Base-by-base conservation (phyloP, 2,888 invertebrate species). In the Lepeophtheirus nordmannii region DNA sequence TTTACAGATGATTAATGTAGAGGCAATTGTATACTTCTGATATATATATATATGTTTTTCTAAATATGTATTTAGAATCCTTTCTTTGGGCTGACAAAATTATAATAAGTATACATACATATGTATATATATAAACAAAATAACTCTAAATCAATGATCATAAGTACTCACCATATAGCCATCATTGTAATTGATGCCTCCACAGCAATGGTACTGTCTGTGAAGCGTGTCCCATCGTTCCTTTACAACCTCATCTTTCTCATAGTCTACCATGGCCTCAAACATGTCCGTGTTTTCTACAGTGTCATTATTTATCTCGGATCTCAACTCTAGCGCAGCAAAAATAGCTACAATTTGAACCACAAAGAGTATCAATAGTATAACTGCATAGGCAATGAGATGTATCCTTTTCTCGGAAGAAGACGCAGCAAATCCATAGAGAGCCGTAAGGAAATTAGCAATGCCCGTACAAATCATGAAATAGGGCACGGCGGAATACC, bases 131-230 rank as follows among this genome's bases (percentile, higher is more conserved):
- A n/a, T n/a, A 30, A 30, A 30, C 30, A 30, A 30, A 30, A 30
- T 7, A 30, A 30, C 2, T 5, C 2, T 5, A 30, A 30, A 30
- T 7, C 2, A 30, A 2, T 30, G 2, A 30, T 30, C 30, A 30
- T 7, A 30, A 30, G 2, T 5, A 30, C 60, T 60, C 30, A 60
- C 60, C 38, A 23, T 60, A 30, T 37, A 60, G 8, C 60, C 60
- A 14, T 22, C 60, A 38, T 60, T 37, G 38, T 22, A 60, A 23
- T 60, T 60, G 60, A 60, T 38, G 20, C 60, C 60, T 14, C 60
- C 60, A 38, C 60, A 60, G 23, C 60, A 60, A 60, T 60, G 60
- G 22, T 60, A 60, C 38, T 60, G 37, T 3, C 60, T 20, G 14
- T 60, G 60, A 23, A 60, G 60, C 10, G 37, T 38, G n/a, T 60